phyloP scores from a whole-genome alignment of 2,888 invertebrate species.

The Drosophila anomalata region DNA sequence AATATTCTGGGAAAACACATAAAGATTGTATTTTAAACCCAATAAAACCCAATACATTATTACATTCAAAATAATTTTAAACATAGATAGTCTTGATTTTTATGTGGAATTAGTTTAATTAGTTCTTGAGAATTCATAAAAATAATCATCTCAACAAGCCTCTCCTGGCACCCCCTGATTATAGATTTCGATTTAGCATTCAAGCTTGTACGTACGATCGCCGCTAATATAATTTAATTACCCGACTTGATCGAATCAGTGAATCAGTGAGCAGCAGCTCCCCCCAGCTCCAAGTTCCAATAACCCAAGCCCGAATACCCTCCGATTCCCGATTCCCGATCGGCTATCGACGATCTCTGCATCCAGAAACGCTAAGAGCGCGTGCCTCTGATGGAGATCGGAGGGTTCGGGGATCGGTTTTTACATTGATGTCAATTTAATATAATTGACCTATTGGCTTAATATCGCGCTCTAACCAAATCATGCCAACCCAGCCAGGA shows the following conservation, averaged over 20 bases:
- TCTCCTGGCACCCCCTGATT: constrained; percentile 3
- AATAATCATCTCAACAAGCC: background rate
- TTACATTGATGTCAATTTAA: constrained; percentile 81
- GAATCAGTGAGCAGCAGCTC: constrained; percentile 36
- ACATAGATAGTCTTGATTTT: too few species aligned
- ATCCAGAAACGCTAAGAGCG: constrained; percentile 50
- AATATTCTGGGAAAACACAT: too few species aligned
- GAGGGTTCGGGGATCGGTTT: constrained; percentile 54
- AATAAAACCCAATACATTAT: background rate
- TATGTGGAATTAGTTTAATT: background rate
- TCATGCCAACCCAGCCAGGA: constrained; percentile 67
- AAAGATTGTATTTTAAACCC: too few species aligned
- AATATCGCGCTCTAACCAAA: constrained; percentile 77
- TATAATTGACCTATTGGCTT: constrained; percentile 82
- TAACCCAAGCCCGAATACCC: background rate
- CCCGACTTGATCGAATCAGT: constrained; percentile 74
- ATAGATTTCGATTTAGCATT: constrained; percentile 25
- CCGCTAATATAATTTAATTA: constrained; percentile 74
- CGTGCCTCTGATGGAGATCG: constrained; percentile 48
- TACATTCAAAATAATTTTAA: too few species aligned
- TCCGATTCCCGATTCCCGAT: background rate
- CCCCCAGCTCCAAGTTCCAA: constrained; percentile 5
- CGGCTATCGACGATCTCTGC: constrained; percentile 9
- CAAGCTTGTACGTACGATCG: constrained; percentile 29
- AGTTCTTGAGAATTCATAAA: background rate